Base-by-base conservation (phyloP, 2,113 vertebrate genomes). In the Gymnarchus niloticus region DNA sequence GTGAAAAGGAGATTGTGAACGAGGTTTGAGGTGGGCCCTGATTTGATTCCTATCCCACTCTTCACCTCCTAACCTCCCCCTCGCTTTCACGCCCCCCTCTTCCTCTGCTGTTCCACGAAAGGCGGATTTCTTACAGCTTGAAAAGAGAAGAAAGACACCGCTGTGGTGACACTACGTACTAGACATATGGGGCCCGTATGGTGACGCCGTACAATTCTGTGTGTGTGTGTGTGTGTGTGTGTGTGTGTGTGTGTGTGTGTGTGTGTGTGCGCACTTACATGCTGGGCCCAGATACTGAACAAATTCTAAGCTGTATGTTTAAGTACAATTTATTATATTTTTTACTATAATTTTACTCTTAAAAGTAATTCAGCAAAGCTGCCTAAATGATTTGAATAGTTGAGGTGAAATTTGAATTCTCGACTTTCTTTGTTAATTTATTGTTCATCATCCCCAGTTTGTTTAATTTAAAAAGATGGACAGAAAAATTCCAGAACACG, bases 21-120 rank as follows among this genome's bases (percentile, higher is more conserved):
- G 33, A 9, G 77, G 86, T 86, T 89, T 93, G 92, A 91, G 93
- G 93, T 92, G 93, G 94, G 92, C 91, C 90, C 92, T 94, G 94
- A 94, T 94, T 95, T 91, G 90, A 92, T 92, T 93, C 87, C 86
- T 90, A 93, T 94, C 91, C 94, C 89, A 83, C 81, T 85, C 86
- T 90, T 86, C 89, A 88, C 86, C 88, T 88, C 87, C 85, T 88
- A 87, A 80, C 84, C 88, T 86, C 88, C 88, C 86, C 91, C 82
- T 81, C 86, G 84, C 88, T 88, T 90, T 89, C 89, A 91, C 89
- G 88, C 91, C 90, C 90, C 91, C 89, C 92, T 93, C 94, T 94
- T 94, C 94, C 93, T 95, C 92, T 86, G 81, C 85, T 89, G 90
- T 95, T 95, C 94, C 93, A 94, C 94, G 94, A 95, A 94, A 95